Evolutionary conservation across 2,888 invertebrate species (phyloP).

Genomic region (Cerastis rubricosa): DNA sequence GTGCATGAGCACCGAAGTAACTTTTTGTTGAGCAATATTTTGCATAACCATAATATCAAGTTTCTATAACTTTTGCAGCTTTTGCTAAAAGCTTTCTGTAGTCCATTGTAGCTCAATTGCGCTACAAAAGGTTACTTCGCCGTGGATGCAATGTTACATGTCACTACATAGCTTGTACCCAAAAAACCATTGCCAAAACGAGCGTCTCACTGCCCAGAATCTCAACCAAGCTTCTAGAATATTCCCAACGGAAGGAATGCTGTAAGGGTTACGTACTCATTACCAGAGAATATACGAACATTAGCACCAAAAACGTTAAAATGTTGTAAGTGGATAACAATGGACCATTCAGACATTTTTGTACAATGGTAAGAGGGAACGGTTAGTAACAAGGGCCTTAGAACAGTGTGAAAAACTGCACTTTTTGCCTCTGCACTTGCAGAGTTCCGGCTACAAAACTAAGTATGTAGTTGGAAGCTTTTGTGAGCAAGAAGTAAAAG

Average conservation of each 20-base stretch:
- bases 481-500: too few relatives aligned
- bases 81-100: background rate
- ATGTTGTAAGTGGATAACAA: constrained; percentile 67
- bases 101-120: background rate
- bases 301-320: constrained; percentile 51
- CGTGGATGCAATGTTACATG: background rate
- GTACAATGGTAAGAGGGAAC: constrained; percentile 49
- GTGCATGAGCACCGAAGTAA: background rate
- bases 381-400: constrained; percentile 20
- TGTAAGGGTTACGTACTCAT: constrained; percentile 34
- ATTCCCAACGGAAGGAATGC: constrained; percentile 17
- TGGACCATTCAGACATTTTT: constrained; percentile 72
- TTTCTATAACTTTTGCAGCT: background rate
- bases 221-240: constrained; percentile 21
- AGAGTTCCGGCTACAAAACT: background rate
- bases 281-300: constrained; percentile 32
- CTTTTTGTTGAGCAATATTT: background rate
- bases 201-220: too few relatives aligned
- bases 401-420: constrained; percentile 21
- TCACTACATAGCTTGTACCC: too few relatives aligned
- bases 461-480: background rate
- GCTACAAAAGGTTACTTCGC: background rate
- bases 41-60: background rate
- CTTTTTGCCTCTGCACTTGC: background rate
- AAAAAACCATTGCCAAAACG: background rate